Conservation (phyloP, 2,113 vertebrate species). For the Phainopepla nitens region DNA sequence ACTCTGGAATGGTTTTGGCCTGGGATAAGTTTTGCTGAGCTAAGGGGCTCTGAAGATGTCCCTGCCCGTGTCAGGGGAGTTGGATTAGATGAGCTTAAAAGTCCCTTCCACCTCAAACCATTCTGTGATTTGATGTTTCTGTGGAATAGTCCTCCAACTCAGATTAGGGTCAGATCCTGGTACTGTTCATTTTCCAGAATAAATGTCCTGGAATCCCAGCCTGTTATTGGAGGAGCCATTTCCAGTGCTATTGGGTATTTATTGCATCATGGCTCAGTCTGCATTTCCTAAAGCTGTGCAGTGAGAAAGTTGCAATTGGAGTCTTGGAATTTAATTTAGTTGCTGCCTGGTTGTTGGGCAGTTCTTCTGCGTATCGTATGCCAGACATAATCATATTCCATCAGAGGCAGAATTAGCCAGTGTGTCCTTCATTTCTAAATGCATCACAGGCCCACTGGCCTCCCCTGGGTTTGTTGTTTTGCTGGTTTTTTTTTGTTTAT, state of each 20-base stretch:
- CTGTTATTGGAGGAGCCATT: background rate
- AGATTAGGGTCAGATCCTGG: background rate
- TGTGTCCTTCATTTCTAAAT: background rate
- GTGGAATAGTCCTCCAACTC: background rate
- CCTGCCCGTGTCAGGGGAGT: accelerated
- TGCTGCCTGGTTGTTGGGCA: constrained; percentile 7
- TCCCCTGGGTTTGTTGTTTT: background rate
- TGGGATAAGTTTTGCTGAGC: background rate
- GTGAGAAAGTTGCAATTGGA: constrained; percentile 13
- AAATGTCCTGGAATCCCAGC: background rate
- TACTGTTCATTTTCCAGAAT: background rate
- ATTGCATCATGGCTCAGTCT: background rate
- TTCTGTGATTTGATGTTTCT: background rate
- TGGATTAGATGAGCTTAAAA: background rate
- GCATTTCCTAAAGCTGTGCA: background rate
- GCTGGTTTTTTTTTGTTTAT: background rate
- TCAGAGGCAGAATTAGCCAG: background rate
- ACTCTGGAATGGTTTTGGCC: background rate
- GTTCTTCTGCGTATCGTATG: background rate
- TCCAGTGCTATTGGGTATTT: background rate
- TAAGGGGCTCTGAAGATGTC: background rate
- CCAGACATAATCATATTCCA: constrained; percentile 2
- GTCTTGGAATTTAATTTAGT: constrained; percentile 15
- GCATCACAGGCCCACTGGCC: background rate
- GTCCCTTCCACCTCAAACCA: background rate